phyloP scores from a whole-genome alignment of 2,797 vertebrate species.

The Prionace glauca region DNA sequence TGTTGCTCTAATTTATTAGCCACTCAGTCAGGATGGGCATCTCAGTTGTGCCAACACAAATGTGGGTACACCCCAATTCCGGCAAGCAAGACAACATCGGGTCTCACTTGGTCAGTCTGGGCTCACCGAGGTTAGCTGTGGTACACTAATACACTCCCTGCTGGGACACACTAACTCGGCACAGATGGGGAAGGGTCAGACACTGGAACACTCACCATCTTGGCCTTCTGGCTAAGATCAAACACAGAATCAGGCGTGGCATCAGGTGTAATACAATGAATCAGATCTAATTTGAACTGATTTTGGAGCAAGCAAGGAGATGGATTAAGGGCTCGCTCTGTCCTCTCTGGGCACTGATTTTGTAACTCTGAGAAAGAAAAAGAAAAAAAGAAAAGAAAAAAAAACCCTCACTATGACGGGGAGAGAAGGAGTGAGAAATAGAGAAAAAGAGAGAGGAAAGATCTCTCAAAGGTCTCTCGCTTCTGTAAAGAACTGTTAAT shows the following conservation, averaged over 20 bases:
- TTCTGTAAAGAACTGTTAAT: background rate
- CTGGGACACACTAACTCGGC: background rate
- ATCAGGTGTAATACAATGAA: too few relatives aligned
- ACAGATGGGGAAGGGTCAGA: background rate
- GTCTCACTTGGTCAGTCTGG: background rate
- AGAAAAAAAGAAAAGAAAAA: too few relatives aligned
- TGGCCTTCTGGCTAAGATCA: too few relatives aligned
- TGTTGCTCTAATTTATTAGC: background rate
- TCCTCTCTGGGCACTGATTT: too few relatives aligned
- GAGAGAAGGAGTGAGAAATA: background rate
- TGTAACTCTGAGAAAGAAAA: too few relatives aligned
- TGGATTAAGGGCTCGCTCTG: too few relatives aligned
- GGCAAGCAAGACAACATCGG: background rate
- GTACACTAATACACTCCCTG: background rate
- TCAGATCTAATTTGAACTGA: too few relatives aligned
- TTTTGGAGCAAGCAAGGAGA: too few relatives aligned
- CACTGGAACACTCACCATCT: background rate
- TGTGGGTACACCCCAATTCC: too few relatives aligned
- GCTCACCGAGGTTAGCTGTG: background rate
- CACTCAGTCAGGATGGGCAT: background rate
- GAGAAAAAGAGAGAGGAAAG: too few relatives aligned
- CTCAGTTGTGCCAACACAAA: background rate
- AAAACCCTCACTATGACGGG: background rate
- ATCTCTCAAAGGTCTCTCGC: too few relatives aligned
- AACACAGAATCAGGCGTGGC: too few relatives aligned